Base-by-base conservation (phyloP, 2,113 vertebrate species). In the Cynoglossus semilaevis region DNA sequence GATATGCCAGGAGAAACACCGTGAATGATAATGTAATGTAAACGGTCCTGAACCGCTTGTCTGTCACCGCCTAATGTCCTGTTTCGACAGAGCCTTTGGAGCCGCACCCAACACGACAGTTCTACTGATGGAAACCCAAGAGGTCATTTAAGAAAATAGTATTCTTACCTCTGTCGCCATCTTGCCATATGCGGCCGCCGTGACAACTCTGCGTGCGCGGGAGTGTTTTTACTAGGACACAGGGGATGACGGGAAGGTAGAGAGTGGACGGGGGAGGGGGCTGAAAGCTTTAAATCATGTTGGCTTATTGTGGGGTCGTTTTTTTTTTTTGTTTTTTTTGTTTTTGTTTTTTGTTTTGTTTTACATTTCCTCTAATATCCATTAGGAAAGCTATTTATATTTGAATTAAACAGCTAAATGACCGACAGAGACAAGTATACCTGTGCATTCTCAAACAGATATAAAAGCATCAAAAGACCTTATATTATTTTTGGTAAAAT, bases 81-180 rank as follows among this genome's bases (percentile, higher is more conserved):
- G 52, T 8, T 2, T 64, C 51, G 4, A 1, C 18, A 51, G 49
- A 60, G 22, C 22, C 22, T 6, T 2, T 4, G 22, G 22, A 29
- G 22, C 22, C 22, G 6, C 22, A 29, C 22, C 1, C 0, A 40
- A 2, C 9, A 40, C 12, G 5, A 40, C 6, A 7, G 12, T 40
- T 11, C 4, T 41, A 14, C 11, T 3, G 0, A 7, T n/a, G 3
- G 37, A 17, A 8, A 18, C 3, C 13, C 0, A 14, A 29, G 18
- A 0, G 7, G 4, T 17, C 15, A n/a, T 54, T 34, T 1, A 38
- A 11, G 38, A 2, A 42, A 15, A 46, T 12, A 49, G 18, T 6
- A 40, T 48, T 41, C 85, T 88, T 83, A 92, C 91, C 90, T 92
- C 91, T 74, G 91, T 91, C 85, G 90, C 91, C 91, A 92, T 92